Evolutionary conservation across 2,888 invertebrate genomes (phyloP), one percentile per base, ranked within the genome.

Genomic region (Bellardia pandia): DNA sequence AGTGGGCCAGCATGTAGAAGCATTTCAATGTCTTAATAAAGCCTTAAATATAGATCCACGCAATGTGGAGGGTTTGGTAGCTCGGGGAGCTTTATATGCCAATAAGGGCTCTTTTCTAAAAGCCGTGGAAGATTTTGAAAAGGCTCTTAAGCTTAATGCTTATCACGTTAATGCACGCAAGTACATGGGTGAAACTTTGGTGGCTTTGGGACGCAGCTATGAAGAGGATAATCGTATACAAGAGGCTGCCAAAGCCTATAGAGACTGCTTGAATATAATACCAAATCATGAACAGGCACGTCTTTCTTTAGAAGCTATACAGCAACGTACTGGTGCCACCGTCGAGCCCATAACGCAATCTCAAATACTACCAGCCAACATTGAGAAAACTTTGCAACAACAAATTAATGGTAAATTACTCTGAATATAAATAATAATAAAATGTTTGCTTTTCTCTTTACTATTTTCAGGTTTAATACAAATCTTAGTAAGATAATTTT

Each of bases 101-200:
- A 99, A 99, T 93, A 97, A 97, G 92, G 98, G 98, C 88, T 98
- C 97, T 90, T 98, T 98, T 94, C 96, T 97, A 90, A 98, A 98
- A 92, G 99, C 99, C 0, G 97, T 99, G 89, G 97, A 97, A 90
- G 99, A 99, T 93, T 98, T 99, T 93, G 98, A 98, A 94, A 96
- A 96, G 33, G 98, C 99, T 5, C 93, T 99, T 56, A 96, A 97
- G 93, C 93, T 98, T 62, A 98, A 99, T 94, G 97, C 97, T 1
- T 97, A 96, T 88, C 99, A 99, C 93, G 96, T 96, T 2, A 99
- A 99, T 94, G 99, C 98, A 48, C 96, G 97, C 82, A 98, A 98
- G 93, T 99, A 99, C 94, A 96, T 98, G 95, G 97, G 98, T 48
- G 98, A 99, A 93, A 99, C 98, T 0, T 94, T 98, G 64, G 97